Base-by-base conservation (phyloP, 2,797 vertebrate species). In the Poeciliopsis turneri region DNA sequence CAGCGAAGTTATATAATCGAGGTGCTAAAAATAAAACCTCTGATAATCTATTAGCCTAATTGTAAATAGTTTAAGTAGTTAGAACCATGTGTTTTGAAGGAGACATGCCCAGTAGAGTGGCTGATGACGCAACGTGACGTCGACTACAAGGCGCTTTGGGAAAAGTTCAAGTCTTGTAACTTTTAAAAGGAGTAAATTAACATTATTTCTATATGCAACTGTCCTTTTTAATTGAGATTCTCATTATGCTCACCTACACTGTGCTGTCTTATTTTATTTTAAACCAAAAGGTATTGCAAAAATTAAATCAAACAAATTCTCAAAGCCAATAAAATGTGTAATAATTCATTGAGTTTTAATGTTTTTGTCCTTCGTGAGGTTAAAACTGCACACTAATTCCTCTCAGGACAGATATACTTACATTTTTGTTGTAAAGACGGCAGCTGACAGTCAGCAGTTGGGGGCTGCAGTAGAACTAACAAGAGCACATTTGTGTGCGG, bases 401-500 rank as follows among this genome's bases (percentile, higher is more conserved):
- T n/a, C 39, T 70, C 5, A 16, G 23, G 39, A 70, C 5, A 68
- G 3, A 28, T 28, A 4, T 61, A 20, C n/a, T 72, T 28, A 72
- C 0, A 73, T 71, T 75, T 30, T 71, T 36, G 39, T 4, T 70
- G 68, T 72, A 23, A 72, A 39, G 33, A 12, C 5, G 16, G 12
- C 46, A 78, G 64, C 2, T 45, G 73, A 74, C 13, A 71, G 28
- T 41, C 72, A 70, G 71, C 71, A 43, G 59, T 59, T 2, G 25
- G 43, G 12, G 4, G 1, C 25, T 83, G 66, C 45, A 74, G 66
- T n/a, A 28, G 25, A 70, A 28, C 5, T 78, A 68, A 84, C 64
- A 70, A 74, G 39, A 47, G 55, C 55, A 78, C 68, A 72, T 68
- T 72, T 78, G 61, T 47, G 16, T 30, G 12, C 45, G 28, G 36